phyloP scores from a whole-genome alignment of 2,113 vertebrate species.

The Gallinago jamesoni region DNA sequence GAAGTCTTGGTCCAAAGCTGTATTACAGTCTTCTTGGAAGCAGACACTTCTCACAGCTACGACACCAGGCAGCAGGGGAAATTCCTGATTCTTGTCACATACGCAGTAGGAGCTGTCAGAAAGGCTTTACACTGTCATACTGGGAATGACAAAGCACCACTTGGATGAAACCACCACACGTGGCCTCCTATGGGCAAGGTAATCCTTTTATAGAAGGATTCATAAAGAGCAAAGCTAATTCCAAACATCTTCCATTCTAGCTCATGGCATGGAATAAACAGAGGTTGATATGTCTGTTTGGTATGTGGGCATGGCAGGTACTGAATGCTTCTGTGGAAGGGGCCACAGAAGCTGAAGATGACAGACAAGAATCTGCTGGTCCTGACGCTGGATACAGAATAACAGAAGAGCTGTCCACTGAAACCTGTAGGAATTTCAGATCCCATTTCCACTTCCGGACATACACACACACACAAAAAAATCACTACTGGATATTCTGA shows the following conservation, averaged over 20 bases:
- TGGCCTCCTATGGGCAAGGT: not conserved
- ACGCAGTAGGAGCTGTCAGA: not conserved
- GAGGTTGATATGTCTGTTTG: not conserved
- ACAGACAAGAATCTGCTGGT: not conserved
- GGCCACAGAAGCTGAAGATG: not conserved
- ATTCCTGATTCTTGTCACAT: slow-evolving; percentile 32
- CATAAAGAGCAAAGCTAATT: not conserved
- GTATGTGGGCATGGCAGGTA: not conserved
- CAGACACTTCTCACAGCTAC: not conserved
- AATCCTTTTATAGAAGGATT: slow-evolving; percentile 45
- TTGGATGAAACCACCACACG: not conserved
- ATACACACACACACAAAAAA: not conserved
- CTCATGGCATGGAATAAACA: not conserved
- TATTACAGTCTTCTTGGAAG: not conserved
- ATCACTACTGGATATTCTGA: not conserved
- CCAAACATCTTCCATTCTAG: not conserved
- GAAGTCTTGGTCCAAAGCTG: not conserved
- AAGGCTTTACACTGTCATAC: slow-evolving; percentile 15
- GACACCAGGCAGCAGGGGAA: not conserved
- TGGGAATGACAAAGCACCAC: slow-evolving; percentile 11
- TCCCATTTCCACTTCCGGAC: not conserved
- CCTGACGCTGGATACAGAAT: not conserved
- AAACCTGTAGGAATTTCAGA: not conserved
- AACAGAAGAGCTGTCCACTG: not conserved
- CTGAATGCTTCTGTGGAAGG: not conserved